Evolutionary conservation across 2,113 vertebrate genomes (phyloP), one percentile per base, ranked within the genome.

Genomic region (Tympanuchus pallidicinctus): DNA sequence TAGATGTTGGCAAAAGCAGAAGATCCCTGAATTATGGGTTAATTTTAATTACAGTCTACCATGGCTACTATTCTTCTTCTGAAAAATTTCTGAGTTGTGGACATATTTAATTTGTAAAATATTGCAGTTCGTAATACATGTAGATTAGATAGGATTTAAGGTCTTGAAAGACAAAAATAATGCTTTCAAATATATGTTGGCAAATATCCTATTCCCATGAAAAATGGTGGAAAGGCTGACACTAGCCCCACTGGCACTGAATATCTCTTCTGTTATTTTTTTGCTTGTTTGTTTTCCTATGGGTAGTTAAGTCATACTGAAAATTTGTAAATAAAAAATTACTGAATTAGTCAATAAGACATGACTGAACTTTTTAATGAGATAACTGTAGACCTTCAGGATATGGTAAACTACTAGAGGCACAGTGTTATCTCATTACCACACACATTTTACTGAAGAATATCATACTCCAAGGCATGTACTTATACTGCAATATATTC

Each of bases 381-480:
- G 81, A 88, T 89, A 90, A 82, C 48, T 66, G 30, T 45, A 45
- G 75, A 74, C 45, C 71, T 91, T 79, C 36, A 77, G 67, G 81
- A 82, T 78, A 67, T 28, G 22, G 36, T 73, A 60, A 94, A 71
- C 71, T 88, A 64, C 50, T 36, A 80, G 54, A 91, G 40, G 54
- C 70, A 42, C 59, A 59, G 42, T 87, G 78, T 92, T 93, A 89
- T 82, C 81, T 92, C 45, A 80, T 93, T 93, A 76, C 74, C 85
- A 73, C 71, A 90, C 50, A 67, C 86, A 61, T 91, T 90, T 92
- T 91, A 42, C 89, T 89, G 70, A 92, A 89, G 86, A 87, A 70
- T 63, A 89, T 4, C 0, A 1, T 54, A 25, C 50, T 94, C 56
- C 40, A 40, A 82, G 94, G 82, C 34, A 47, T 80, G 22, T 84